Conservation (phyloP, 35 echinoderm and acorn worm genomes). For the Lytechinus variegatus region DNA sequence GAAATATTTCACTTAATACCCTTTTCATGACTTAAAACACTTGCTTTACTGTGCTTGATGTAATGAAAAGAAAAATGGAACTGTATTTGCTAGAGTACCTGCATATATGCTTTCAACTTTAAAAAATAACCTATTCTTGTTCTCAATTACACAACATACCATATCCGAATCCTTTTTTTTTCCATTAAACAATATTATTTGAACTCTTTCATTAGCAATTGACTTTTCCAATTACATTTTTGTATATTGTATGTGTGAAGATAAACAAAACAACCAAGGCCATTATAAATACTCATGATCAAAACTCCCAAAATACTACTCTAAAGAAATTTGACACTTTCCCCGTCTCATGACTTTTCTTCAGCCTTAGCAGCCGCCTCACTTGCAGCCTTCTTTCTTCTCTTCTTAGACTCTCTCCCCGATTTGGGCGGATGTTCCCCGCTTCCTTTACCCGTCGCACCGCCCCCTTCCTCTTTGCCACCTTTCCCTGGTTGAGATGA, state of each 20-base stretch:
- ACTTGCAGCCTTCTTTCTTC: conserved; percentile 66
- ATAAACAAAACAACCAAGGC: conserved; percentile 75
- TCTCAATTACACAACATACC: not conserved
- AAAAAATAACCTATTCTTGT: not conserved
- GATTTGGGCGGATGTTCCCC: conserved; percentile 53
- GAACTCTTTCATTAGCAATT: not conserved
- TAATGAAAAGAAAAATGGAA: not conserved
- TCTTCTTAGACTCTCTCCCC: conserved; percentile 64
- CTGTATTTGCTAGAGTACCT: too few species aligned
- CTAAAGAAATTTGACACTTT: not conserved
- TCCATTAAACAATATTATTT: not conserved
- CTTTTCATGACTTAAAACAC: not conserved
- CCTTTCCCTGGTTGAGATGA: conserved; percentile 27
- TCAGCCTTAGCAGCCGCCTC: conserved; percentile 54
- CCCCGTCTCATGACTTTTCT: conserved; percentile 23
- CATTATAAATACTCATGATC: not conserved
- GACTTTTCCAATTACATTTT: not conserved
- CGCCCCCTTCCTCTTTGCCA: not conserved
- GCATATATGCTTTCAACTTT: not conserved
- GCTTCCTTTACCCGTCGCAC: conserved; percentile 11
- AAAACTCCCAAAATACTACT: not conserved
- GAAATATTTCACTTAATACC: not conserved
- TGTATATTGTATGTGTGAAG: conserved; percentile 51
- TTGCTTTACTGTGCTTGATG: not conserved
- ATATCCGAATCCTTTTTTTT: not conserved